Evolutionary conservation across 2,888 invertebrate genomes (phyloP).

Genomic region (Ornithoptera alexandrae): DNA sequence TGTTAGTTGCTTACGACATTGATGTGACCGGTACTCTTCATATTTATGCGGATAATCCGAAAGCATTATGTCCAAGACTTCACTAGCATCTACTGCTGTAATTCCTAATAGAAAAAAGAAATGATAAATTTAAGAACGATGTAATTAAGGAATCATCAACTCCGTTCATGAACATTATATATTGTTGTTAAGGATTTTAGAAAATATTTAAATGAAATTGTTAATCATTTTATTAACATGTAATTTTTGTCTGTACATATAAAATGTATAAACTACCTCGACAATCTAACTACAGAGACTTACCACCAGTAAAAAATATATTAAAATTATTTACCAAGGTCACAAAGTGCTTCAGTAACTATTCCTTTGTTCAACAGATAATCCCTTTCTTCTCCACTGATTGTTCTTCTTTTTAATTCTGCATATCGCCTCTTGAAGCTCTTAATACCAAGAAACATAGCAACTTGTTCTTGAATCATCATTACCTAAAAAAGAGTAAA

Average conservation of each 20-base stretch:
- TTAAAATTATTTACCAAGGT: conserved; percentile 83
- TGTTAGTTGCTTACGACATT: conserved; percentile 75
- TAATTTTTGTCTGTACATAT: no score
- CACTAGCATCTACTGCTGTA: conserved; percentile 94
- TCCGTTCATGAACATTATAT: no score
- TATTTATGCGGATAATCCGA: conserved; percentile 97
- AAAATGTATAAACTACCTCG: no score
- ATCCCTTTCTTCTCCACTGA: conserved; percentile 92
- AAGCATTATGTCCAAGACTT: conserved; percentile 97
- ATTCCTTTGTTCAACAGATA: conserved; percentile 90
- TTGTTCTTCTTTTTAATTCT: conserved; percentile 89
- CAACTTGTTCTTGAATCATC: conserved; percentile 98
- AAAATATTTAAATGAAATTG: no score
- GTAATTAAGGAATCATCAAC: background rate
- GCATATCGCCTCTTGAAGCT: conserved; percentile 98
- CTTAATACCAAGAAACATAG: conserved; percentile 95
- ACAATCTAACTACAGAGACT: no score
- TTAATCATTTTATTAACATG: no score
- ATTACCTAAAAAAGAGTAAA: conserved; percentile 83
- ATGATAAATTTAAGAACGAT: background rate
- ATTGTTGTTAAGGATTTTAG: no score
- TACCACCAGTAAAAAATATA: background rate
- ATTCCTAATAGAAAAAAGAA: conserved; percentile 77
- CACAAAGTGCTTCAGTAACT: conserved; percentile 94
- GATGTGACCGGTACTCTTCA: conserved; percentile 90